These are phyloP conservation scores for Drosophila maculinotata DNA, from an alignment of 2,888 invertebrate genomes.

Conservation along the genomic window DNA sequence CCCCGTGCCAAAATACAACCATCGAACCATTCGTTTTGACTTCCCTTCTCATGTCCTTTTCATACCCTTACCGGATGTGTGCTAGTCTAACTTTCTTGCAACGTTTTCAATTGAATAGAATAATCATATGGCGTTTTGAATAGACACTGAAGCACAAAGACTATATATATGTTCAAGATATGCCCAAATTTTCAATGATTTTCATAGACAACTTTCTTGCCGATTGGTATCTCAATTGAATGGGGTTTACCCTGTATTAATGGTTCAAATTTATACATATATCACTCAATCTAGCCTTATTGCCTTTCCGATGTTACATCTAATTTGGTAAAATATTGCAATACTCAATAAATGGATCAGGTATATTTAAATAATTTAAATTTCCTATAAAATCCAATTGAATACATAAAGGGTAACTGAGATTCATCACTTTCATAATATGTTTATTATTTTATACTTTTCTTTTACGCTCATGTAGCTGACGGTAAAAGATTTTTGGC, in stretches of 20 bases:
- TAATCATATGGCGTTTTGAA: slow-evolving; percentile 18
- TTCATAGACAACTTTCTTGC: background rate
- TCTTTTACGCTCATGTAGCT: no score
- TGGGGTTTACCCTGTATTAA: background rate
- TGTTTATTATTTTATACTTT: no score
- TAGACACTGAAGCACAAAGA: background rate
- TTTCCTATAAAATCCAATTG: no score
- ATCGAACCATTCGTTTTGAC: slow-evolving; percentile 15
- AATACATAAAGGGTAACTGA: no score
- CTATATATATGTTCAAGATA: background rate
- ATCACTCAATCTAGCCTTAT: no score
- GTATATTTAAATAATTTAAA: no score
- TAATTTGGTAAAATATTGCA: no score
- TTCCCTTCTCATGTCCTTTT: slow-evolving; percentile 1
- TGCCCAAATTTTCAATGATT: slow-evolving; percentile 1
- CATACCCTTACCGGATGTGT: slow-evolving; percentile 1
- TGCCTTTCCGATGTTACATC: no score
- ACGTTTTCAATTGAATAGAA: slow-evolving; percentile 10
- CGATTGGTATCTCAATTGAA: background rate
- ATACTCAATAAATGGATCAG: no score
- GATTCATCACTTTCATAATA: no score
- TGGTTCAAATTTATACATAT: no score
- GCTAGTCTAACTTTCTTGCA: background rate
- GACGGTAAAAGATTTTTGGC: no score
- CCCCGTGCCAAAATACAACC: background rate